Conservation (phyloP, 2,113 vertebrate genomes). For the Pyrgilauda ruficollis region DNA sequence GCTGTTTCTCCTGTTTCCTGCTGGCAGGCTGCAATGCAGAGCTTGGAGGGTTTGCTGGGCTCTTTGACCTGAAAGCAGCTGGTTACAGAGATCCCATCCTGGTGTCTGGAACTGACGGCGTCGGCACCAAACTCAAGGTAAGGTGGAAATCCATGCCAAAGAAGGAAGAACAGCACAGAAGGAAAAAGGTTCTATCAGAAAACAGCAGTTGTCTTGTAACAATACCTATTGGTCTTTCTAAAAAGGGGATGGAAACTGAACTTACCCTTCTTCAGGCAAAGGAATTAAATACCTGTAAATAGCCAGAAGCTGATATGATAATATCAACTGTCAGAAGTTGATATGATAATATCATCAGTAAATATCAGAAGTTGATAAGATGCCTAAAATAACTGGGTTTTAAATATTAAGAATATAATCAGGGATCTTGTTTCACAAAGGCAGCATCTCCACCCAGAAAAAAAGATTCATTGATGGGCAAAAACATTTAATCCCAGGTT, state of each 20-base stretch:
- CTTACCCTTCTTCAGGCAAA: background rate
- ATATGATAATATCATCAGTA: background rate
- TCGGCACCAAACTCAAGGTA: constrained; percentile 97
- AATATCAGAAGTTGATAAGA: background rate
- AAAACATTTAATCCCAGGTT: background rate
- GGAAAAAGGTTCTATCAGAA: background rate
- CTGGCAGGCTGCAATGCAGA: constrained; percentile 87
- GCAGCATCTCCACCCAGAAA: background rate
- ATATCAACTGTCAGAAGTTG: background rate
- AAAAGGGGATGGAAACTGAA: background rate
- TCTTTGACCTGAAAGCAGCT: constrained; percentile 94
- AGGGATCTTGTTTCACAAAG: background rate
- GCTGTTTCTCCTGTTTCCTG: background rate
- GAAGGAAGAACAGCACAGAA: background rate
- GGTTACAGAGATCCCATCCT: constrained; percentile 90
- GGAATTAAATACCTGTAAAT: background rate
- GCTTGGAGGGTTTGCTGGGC: constrained; percentile 93
- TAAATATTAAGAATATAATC: background rate
- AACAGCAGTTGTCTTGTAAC: background rate
- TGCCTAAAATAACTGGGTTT: background rate
- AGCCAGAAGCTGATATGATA: background rate
- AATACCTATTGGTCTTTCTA: background rate
- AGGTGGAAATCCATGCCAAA: background rate
- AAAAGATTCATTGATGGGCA: background rate
- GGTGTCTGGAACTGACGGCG: constrained; percentile 93